These are phyloP conservation scores for Cyprinodon tularosa DNA, from an alignment of 2,113 vertebrate species.

Conservation along the genomic window DNA sequence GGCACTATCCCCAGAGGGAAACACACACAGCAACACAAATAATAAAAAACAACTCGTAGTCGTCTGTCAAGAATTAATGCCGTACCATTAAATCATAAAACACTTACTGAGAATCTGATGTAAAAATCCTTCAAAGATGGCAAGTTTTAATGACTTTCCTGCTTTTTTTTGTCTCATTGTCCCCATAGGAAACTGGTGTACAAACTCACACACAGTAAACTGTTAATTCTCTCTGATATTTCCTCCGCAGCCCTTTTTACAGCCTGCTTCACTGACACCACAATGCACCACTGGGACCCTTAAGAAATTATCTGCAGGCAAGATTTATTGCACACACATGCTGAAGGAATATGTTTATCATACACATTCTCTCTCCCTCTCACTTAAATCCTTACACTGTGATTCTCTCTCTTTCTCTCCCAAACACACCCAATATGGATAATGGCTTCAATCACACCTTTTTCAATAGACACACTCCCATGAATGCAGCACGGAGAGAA, in stretches of 20 bases:
- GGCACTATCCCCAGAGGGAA: conserved; percentile 26
- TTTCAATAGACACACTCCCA: conserved; percentile 69
- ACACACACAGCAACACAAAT: neutral
- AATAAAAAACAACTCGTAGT: neutral
- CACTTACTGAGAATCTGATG: neutral
- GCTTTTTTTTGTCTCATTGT: neutral
- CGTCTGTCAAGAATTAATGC: conserved; percentile 26
- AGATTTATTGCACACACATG: conserved; percentile 34
- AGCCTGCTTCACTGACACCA: conserved; percentile 54
- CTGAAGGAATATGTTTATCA: conserved; percentile 26
- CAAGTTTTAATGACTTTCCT: neutral
- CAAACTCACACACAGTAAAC: neutral
- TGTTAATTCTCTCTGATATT: conserved; percentile 55
- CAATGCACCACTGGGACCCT: conserved; percentile 43
- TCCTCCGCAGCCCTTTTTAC: conserved; percentile 45
- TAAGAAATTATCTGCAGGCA: conserved; percentile 47
- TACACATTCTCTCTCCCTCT: neutral
- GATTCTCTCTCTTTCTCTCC: neutral
- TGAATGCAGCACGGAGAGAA: conserved; percentile 61
- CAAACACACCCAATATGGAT: conserved; percentile 33
- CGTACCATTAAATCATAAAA: conserved; percentile 7
- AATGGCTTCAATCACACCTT: conserved; percentile 67
- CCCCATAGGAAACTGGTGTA: conserved; percentile 5
- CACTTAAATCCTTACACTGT: conserved; percentile 13
- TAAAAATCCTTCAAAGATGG: neutral